Percentiles rank a stretch among this genome's conserved stretches.
Conservation (phyloP, 1,140 invertebrate species). For the Bicyclus anynana region DNA sequence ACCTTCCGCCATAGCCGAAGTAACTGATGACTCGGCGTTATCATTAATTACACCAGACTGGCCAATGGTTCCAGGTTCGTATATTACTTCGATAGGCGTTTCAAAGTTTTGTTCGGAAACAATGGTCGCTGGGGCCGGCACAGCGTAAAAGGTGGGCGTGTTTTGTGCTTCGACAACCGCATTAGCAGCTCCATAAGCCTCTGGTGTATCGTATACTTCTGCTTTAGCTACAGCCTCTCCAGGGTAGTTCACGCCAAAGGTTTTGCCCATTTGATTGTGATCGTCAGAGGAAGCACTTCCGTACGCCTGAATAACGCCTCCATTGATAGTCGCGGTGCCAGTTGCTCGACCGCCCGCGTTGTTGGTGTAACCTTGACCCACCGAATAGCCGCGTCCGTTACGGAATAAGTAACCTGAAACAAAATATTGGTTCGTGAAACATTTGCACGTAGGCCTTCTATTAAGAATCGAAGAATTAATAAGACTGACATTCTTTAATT, state of each 20-base stretch:
- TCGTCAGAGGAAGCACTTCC: conserved; percentile 34
- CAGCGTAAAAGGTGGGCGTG: conserved; percentile 40
- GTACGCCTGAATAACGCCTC: conserved; percentile 42
- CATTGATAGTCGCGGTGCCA: conserved; percentile 39
- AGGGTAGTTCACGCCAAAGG: conserved; percentile 38
- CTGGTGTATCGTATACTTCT: conserved; percentile 38
- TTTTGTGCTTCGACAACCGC: conserved; percentile 50
- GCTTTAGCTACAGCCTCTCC: conserved; percentile 48
- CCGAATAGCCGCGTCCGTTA: conserved; percentile 50
- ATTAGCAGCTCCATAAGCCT: conserved; percentile 37
- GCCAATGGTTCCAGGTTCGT: conserved; percentile 33
- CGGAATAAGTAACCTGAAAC: conserved; percentile 47
- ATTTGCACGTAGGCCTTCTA: too few relatives aligned
- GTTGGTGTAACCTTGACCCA: conserved; percentile 46
- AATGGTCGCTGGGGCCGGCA: conserved; percentile 51
- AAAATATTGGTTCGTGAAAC: too few relatives aligned
- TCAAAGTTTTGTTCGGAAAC: conserved; percentile 59
- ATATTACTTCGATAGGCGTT: conserved; percentile 36
- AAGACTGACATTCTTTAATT: too few relatives aligned
- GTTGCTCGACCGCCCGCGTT: conserved; percentile 34
- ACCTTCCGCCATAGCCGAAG: conserved; percentile 46
- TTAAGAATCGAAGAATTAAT: too few relatives aligned
- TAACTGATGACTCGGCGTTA: conserved; percentile 39
- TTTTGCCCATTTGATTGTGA: conserved; percentile 21
- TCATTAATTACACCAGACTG: conserved; percentile 39